A percentile compares a stretch with the other conserved stretches of the same genome.
Conservation (phyloP, 1,140 invertebrate species). For the Aleiodes sp. region DNA sequence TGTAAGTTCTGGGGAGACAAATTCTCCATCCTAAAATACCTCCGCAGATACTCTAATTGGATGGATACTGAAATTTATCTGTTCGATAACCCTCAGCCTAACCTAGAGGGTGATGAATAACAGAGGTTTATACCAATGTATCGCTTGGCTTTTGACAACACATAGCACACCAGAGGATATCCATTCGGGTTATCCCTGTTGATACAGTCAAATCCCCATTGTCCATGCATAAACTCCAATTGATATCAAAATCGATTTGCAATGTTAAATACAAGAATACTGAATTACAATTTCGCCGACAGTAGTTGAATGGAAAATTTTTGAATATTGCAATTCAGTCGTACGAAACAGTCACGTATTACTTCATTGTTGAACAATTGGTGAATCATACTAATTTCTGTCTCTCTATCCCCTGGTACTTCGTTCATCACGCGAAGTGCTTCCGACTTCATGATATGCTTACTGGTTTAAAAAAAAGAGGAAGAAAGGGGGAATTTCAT, state of each 20-base stretch:
- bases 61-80: slow-evolving; percentile 19
- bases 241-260: no score
- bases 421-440: background rate
- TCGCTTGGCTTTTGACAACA: background rate
- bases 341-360: slow-evolving; percentile 13
- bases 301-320: slow-evolving; percentile 8
- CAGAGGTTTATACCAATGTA: slow-evolving; percentile 3
- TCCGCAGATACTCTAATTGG: slow-evolving; percentile 22
- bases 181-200: background rate
- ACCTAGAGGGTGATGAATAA: slow-evolving; percentile 20
- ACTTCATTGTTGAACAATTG: background rate
- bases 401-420: background rate
- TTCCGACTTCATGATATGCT: background rate
- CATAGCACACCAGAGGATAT: background rate
- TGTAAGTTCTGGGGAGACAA: background rate
- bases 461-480: no score
- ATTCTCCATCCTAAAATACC: background rate
- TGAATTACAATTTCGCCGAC: no score
- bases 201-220: background rate
- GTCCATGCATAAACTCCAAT: no score
- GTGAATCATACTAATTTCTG: slow-evolving; percentile 21
- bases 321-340: slow-evolving; percentile 14
- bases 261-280: no score
- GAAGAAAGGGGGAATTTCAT: no score
- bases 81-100: slow-evolving; percentile 21